A percentile compares a stretch with the other conserved stretches of the same genome.
Evolutionary conservation across 2,113 vertebrate species (phyloP).

Genomic region (Pitta sordida): DNA sequence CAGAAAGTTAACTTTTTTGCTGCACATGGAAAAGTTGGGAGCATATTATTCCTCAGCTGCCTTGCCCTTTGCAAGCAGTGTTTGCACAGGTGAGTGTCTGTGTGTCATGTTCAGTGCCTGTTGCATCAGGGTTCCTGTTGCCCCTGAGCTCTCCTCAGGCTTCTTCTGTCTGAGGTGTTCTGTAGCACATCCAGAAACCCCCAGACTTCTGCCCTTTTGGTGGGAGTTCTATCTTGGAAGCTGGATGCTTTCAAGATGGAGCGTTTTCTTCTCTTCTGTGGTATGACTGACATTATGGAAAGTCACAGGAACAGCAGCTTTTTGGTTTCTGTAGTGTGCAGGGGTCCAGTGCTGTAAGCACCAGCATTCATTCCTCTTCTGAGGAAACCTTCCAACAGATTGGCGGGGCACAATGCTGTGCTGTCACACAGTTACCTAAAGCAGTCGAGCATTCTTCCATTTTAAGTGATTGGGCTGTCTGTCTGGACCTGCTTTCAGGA

Average conservation of each 20-base stretch:
- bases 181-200: background rate
- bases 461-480: background rate
- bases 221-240: background rate
- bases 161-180: background rate
- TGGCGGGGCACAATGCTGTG: background rate
- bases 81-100: background rate
- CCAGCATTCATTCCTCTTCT: background rate
- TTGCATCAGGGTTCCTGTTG: background rate
- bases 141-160: background rate
- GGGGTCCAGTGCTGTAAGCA: background rate
- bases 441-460: background rate
- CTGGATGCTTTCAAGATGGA: background rate
- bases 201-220: background rate
- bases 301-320: background rate
- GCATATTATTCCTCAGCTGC: background rate
- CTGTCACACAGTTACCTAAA: background rate
- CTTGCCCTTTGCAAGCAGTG: background rate
- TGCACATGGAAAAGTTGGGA: background rate
- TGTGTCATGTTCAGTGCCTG: background rate
- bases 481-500: fast-evolving
- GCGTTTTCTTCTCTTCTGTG: background rate
- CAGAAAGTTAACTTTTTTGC: background rate
- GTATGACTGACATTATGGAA: background rate
- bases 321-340: background rate
- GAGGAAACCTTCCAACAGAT: background rate